phyloP scores from a whole-genome alignment of 2,888 invertebrate species.

The Orthonychiurus folsomi region DNA sequence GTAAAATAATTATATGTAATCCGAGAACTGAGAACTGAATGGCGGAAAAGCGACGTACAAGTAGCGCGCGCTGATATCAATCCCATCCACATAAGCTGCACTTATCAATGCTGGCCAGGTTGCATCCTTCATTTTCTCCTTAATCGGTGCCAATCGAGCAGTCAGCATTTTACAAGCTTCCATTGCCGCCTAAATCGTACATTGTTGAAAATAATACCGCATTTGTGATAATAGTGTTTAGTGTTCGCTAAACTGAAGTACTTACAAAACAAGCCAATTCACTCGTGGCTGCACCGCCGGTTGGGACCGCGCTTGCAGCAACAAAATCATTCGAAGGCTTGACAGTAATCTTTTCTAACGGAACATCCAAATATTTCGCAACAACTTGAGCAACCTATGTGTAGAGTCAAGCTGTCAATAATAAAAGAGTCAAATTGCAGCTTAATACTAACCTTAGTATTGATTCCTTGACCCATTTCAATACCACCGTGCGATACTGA shows the following conservation, averaged over 20 bases:
- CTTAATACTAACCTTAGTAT: slow-evolving; percentile 43
- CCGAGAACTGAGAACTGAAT: background rate
- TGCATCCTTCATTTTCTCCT: slow-evolving; percentile 41
- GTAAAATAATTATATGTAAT: background rate
- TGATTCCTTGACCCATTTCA: slow-evolving; percentile 47
- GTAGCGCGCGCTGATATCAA: slow-evolving; percentile 47
- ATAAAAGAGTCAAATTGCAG: background rate
- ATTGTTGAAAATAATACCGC: background rate
- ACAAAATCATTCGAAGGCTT: slow-evolving; percentile 42
- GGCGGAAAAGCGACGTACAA: background rate
- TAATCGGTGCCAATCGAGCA: slow-evolving; percentile 43
- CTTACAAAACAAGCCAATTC: slow-evolving; percentile 40
- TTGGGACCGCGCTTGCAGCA: slow-evolving; percentile 41
- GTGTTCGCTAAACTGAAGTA: background rate
- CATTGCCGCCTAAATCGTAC: slow-evolving; percentile 40
- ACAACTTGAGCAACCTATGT: slow-evolving; percentile 42
- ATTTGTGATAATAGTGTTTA: background rate
- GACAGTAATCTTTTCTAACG: slow-evolving; percentile 43
- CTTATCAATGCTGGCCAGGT: slow-evolving; percentile 43
- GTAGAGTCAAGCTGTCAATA: background rate
- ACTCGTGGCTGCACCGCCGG: slow-evolving; percentile 43
- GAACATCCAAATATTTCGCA: slow-evolving; percentile 44
- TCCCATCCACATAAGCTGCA: slow-evolving; percentile 40
- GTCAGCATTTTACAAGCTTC: slow-evolving; percentile 43
- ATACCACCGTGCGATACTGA: slow-evolving; percentile 45